Evolutionary conservation across 2,797 vertebrate species (phyloP).

Genomic region (Sebastes aleutianus): DNA sequence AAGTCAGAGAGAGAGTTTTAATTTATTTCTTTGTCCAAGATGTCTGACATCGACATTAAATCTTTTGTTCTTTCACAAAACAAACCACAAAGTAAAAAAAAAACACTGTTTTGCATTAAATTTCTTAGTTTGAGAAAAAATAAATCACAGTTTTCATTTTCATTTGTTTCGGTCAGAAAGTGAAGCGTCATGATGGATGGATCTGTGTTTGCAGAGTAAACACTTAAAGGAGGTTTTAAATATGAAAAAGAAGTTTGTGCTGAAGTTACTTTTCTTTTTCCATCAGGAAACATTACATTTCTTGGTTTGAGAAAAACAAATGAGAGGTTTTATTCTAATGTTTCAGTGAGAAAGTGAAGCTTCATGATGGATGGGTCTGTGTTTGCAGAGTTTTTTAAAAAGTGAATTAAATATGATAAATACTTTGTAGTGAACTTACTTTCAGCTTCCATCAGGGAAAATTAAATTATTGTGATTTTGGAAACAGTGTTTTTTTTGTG

Average conservation of each 20-base stretch:
- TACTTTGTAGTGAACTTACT: too few relatives aligned
- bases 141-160: neutral
- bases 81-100: neutral
- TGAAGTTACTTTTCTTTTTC: neutral
- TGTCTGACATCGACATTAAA: neutral
- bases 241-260: neutral
- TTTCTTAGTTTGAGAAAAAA: neutral
- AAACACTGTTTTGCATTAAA: neutral
- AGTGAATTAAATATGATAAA: too few relatives aligned
- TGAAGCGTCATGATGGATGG: constrained; percentile 20
- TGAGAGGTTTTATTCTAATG: too few relatives aligned
- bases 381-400: too few relatives aligned
- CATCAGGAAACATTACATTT: too few relatives aligned
- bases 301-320: too few relatives aligned
- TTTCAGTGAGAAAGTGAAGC: too few relatives aligned
- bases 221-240: neutral
- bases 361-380: too few relatives aligned
- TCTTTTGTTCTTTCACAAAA: neutral
- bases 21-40: neutral
- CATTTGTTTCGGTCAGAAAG: constrained; percentile 9
- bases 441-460: neutral
- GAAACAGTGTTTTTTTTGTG: neutral
- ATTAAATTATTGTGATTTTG: neutral
- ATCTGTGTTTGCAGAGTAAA: constrained; percentile 48
- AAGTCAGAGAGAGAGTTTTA: neutral